Evolutionary conservation across 2,888 invertebrate species (phyloP), one percentile per base, ranked within the genome.

Genomic region (Noctua comes): DNA sequence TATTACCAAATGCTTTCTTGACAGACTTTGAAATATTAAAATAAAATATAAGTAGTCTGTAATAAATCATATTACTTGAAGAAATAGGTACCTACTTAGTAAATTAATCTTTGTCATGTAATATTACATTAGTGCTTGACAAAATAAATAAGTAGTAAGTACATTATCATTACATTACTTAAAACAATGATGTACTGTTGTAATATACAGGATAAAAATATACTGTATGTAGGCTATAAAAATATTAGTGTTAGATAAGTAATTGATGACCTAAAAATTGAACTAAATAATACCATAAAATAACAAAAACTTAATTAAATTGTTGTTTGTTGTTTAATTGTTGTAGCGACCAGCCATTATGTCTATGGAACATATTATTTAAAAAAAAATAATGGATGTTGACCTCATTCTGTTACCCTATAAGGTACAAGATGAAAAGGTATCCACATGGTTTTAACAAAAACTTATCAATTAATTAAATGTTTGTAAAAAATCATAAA

Each of bases 401-500:
- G 10, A 8, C 8, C 27, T 27, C 51, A 5, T 40, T 13, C 24
- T 31, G 0, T 43, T 51, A n/a, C 21, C 16, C 5, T 43, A 43
- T 6, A 62, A 40, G 31, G 21, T n/a, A 54, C 0, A 27, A 68
- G 31, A 43, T 40, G 27, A 43, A 74, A 65, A 69, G 4, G 1
- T 54, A 2, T 40, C 24, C 24, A 65, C 21, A 36, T 64, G 11
- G 7, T 16, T 79, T 27, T 21, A 69, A 71, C 10, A 65, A 68
- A 62, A 2, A 69, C 31, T 74, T 77, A 76, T 73, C 74, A 77
- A 82, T 76, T 78, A 82, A 77, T 80, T 65, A 68, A 72, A 27
- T 85, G 81, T 89, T 88, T 86, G 80, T 80, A 69, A 84, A 84
- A 83, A 82, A 73, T 81, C 46, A 81, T 73, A 81, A 85, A 88